phyloP scores from a whole-genome alignment of 2,888 invertebrate genomes.

The Habroteleia sp. region DNA sequence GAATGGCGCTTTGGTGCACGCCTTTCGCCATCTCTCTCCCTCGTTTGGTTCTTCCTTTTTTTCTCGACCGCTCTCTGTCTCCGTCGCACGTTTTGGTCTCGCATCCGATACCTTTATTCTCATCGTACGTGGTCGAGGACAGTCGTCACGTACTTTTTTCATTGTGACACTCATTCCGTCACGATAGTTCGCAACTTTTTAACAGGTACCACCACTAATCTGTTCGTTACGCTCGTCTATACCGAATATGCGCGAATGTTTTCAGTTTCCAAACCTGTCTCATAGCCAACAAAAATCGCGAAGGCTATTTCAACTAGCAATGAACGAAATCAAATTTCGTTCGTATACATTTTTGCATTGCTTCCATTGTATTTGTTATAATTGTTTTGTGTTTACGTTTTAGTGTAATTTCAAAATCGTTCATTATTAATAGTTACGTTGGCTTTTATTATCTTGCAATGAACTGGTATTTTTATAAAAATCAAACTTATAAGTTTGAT shows the following conservation, averaged over 20 bases:
- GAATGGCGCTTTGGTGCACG: conserved; percentile 66
- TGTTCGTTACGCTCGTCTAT: conserved; percentile 18
- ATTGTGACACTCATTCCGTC: conserved; percentile 71
- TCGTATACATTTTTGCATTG: too few relatives aligned
- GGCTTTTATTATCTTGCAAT: too few relatives aligned
- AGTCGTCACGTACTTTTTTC: conserved; percentile 68
- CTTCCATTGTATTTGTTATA: too few relatives aligned
- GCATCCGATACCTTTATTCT: conserved; percentile 48
- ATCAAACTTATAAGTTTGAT: too few relatives aligned
- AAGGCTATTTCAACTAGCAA: too few relatives aligned
- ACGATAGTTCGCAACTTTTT: conserved; percentile 75
- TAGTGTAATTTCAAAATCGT: too few relatives aligned
- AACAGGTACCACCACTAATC: conserved; percentile 68
- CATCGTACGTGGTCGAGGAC: conserved; percentile 61
- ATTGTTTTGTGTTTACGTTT: too few relatives aligned
- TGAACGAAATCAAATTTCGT: too few relatives aligned
- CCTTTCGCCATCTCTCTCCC: conserved; percentile 53
- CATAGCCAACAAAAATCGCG: too few relatives aligned
- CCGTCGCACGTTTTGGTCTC: conserved; percentile 27
- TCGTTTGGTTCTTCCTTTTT: conserved; percentile 25
- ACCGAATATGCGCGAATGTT: conserved; percentile 15
- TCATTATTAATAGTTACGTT: too few relatives aligned
- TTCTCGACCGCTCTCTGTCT: conserved; percentile 13
- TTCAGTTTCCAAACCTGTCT: conserved; percentile 12
- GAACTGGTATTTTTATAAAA: too few relatives aligned